Percentiles rank a stretch among this genome's conserved stretches.
These are phyloP conservation scores for Trachelus troglodyta DNA, from an alignment of 2,888 invertebrate species.

Conservation along the genomic window DNA sequence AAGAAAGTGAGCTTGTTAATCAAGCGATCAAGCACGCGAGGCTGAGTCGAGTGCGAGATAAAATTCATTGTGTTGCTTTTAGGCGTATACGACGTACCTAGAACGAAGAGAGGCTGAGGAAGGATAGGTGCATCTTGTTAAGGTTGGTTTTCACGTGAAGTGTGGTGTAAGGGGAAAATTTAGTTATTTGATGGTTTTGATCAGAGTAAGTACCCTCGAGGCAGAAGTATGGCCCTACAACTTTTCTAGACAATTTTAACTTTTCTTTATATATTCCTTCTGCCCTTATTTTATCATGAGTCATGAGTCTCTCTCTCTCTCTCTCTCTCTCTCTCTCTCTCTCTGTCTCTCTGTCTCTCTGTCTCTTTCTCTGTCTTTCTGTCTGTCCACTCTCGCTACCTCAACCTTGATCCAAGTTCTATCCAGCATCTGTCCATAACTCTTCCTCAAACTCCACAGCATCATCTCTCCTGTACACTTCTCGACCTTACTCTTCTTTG, in stretches of 20 bases:
- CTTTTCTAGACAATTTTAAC: constrained; percentile 30
- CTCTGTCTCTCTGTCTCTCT: constrained; percentile 11
- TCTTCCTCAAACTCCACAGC: not conserved
- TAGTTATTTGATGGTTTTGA: constrained; percentile 35
- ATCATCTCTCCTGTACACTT: not conserved
- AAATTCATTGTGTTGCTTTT: not conserved
- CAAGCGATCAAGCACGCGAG: not conserved
- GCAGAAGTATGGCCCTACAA: constrained; percentile 24
- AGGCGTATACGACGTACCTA: not conserved
- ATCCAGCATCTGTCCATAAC: too few relatives aligned
- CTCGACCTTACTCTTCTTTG: not conserved
- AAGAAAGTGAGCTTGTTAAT: not conserved
- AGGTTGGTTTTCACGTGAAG: not conserved
- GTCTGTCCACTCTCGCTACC: too few relatives aligned
- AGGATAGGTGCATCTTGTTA: not conserved
- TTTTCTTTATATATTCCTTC: not conserved
- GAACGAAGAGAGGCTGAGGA: not conserved
- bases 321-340: constrained; percentile 6
- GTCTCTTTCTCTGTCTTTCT: not conserved
- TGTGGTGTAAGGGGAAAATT: constrained; percentile 29
- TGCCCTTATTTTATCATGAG: constrained; percentile 1
- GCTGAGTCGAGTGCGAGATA: not conserved
- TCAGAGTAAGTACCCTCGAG: constrained; percentile 27
- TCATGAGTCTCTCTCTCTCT: constrained; percentile 10
- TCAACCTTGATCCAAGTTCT: too few relatives aligned